Evolutionary conservation across 1,140 invertebrate genomes (phyloP).

Genomic region (Pomacea maculata): DNA sequence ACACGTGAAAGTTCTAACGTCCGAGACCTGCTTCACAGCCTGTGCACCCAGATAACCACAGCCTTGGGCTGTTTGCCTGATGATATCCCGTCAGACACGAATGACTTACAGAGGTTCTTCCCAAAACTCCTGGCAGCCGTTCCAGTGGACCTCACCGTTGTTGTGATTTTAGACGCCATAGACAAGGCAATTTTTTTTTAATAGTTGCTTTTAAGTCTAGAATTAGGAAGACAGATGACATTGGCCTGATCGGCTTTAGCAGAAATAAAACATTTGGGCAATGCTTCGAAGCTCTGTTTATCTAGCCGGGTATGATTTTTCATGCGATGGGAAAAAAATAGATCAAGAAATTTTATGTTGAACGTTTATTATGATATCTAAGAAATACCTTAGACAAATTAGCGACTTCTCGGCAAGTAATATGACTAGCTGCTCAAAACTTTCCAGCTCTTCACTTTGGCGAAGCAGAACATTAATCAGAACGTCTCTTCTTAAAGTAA

Average conservation of each 20-base stretch:
- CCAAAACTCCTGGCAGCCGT: conserved; percentile 42
- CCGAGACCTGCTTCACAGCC: conserved; percentile 91
- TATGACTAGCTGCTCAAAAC: no score
- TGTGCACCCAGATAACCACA: conserved; percentile 76
- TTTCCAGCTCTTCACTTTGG: no score
- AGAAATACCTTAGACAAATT: no score
- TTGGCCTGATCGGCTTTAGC: background rate
- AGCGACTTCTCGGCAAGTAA: no score
- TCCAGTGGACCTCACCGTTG: conserved; percentile 43
- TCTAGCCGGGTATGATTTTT: no score
- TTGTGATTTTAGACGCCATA: conserved; percentile 59
- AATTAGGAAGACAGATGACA: background rate
- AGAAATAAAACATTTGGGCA: no score
- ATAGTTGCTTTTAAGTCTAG: background rate
- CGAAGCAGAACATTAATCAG: no score
- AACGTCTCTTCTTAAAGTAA: no score
- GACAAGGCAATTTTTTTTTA: conserved; percentile 33
- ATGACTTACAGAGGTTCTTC: conserved; percentile 51
- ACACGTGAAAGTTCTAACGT: conserved; percentile 67
- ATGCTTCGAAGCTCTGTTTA: no score
- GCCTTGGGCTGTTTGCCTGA: conserved; percentile 31
- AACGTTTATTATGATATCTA: no score
- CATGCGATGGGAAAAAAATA: no score
- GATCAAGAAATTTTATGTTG: no score
- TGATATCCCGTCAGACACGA: conserved; percentile 46